These are phyloP conservation scores for Tamandua tetradactyla DNA, from an alignment of 2,797 vertebrate genomes.

Conservation along the genomic window DNA sequence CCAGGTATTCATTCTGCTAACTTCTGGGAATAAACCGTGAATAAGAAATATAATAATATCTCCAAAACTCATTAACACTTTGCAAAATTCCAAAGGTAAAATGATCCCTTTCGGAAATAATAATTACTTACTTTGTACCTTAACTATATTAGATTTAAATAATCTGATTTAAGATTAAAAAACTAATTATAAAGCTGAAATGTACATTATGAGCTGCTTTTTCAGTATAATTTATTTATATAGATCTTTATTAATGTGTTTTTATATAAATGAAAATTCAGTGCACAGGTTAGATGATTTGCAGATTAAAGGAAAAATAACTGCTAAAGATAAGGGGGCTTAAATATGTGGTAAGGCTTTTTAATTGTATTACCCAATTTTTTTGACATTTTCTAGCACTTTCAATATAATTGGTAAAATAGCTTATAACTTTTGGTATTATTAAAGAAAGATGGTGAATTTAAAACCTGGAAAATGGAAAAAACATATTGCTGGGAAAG, in stretches of 20 bases:
- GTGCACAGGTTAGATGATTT: conserved; percentile 64
- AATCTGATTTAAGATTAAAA: conserved; percentile 75
- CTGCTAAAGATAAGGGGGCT: conserved; percentile 55
- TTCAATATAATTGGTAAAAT: conserved; percentile 59
- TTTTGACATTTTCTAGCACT: conserved; percentile 52
- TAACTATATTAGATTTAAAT: conserved; percentile 74
- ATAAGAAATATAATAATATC: conserved; percentile 68
- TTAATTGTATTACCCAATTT: conserved; percentile 55
- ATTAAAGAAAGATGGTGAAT: conserved; percentile 31
- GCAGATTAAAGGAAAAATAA: conserved; percentile 39
- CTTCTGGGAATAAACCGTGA: conserved; percentile 62
- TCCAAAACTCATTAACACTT: conserved; percentile 68
- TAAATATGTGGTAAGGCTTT: conserved; percentile 47
- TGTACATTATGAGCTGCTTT: conserved; percentile 65
- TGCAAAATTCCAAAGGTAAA: conserved; percentile 70
- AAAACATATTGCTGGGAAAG: conserved; percentile 13
- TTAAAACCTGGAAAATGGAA: conserved; percentile 62
- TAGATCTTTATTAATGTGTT: conserved; percentile 73
- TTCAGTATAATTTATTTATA: conserved; percentile 72
- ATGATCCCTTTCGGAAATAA: conserved; percentile 66
- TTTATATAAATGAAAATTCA: conserved; percentile 66
- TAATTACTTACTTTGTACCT: conserved; percentile 75
- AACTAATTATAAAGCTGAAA: conserved; percentile 79
- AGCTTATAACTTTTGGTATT: conserved; percentile 34
- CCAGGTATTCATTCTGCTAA: conserved; percentile 55